Evolutionary conservation across 2,888 invertebrate species (phyloP), one percentile per base, ranked within the genome.

Genomic region (Gisinianus flammeolus): DNA sequence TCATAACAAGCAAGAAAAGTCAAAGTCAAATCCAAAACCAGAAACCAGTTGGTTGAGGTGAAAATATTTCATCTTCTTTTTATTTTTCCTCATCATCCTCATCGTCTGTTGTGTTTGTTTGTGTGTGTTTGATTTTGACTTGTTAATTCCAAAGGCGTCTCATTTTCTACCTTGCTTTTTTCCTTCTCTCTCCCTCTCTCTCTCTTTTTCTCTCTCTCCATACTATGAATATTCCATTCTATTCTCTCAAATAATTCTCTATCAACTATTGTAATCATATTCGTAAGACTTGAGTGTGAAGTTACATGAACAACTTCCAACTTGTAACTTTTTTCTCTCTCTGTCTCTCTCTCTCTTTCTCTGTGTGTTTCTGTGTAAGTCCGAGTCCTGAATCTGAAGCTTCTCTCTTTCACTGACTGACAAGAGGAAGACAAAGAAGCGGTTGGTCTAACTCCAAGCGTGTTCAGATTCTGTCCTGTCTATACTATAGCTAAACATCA

Each of bases 31-130:
- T n/a, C 58, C n/a, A n/a, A 56, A 75, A 24, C 71, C 54, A 67
- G 76, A 75, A 80, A 80, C 80, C 75, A 80, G 80, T 80, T 80
- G 76, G 79, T 79, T 73, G 71, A 79, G 77, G 75, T 79, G 79
- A 80, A 80, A 80, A 80, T 80, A 79, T 80, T 79, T 79, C 79
- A 79, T 80, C 72, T 76, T 79, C 76, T 69, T 75, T 56, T 75
- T 78, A 44, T 52, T 22, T 31, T 30, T 8, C 1, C n/a, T 31
- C n/a, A 28, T 28, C 35, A 12, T n/a, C 44, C 1, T 2, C 19
- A 6, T 44, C 44, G 12, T 44, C 44, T 44, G 8, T 44, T 30
- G n/a, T 67, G 44, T 70, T 52, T 19, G n/a, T 6, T 44, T 44
- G 2, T 44, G 44, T 44, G 8, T 19, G 3, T 62, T n/a, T 67